A percentile compares a stretch with the other conserved stretches of the same genome.
Evolutionary conservation across 2,113 vertebrate species (phyloP).

Genomic region (Aleadryas rufinucha): DNA sequence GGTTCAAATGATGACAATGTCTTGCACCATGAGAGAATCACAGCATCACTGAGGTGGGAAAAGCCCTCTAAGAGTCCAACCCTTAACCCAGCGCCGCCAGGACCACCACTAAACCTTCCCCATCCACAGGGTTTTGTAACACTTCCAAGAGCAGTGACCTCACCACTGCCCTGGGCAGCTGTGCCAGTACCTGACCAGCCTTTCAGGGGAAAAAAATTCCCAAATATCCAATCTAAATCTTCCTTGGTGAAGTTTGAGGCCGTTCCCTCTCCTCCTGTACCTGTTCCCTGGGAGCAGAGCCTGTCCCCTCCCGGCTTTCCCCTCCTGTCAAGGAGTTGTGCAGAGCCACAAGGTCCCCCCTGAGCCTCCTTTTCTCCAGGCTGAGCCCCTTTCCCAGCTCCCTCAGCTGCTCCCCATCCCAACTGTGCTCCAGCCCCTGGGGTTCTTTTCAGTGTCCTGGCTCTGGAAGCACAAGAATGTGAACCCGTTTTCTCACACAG

Average conservation of each 20-base stretch:
- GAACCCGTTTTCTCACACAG: background rate
- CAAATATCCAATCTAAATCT: background rate
- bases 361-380: background rate
- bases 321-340: background rate
- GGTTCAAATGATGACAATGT: background rate
- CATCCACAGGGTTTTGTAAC: background rate
- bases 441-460: background rate
- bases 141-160: background rate
- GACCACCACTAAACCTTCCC: background rate
- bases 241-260: accelerated
- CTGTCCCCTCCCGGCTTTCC: accelerated
- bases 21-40: background rate
- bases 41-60: background rate
- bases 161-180: background rate
- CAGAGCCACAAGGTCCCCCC: background rate
- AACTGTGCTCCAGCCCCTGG: background rate
- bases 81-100: background rate
- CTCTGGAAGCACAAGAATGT: background rate
- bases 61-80: background rate
- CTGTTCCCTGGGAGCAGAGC: background rate
- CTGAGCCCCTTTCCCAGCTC: background rate
- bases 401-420: background rate
- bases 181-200: background rate
- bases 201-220: no score
- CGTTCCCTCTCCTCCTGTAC: accelerated